Conservation (phyloP, 2,113 vertebrate genomes). For the Oncorhynchus tshawytscha region DNA sequence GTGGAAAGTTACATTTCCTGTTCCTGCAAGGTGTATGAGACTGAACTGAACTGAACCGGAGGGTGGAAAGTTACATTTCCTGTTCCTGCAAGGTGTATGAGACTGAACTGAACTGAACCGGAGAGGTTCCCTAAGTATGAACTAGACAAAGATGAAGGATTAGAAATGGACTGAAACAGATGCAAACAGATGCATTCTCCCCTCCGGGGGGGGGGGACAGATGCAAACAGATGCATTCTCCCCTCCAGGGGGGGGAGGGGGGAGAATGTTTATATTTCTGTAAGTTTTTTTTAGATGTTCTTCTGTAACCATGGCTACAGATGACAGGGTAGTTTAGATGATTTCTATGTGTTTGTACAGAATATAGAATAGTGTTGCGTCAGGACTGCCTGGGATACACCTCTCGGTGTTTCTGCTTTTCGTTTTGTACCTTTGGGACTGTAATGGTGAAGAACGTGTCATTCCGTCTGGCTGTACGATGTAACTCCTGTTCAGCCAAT, state of each 20-base stretch:
- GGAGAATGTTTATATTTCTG: neutral
- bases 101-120: too few species aligned
- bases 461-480: neutral
- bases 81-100: too few species aligned
- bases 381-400: conserved; percentile 55
- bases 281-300: conserved; percentile 26
- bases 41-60: too few species aligned
- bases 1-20: too few species aligned
- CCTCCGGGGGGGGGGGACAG: too few species aligned
- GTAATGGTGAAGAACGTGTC: conserved; percentile 11
- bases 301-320: conserved; percentile 66
- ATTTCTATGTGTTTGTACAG: conserved; percentile 77
- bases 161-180: too few species aligned
- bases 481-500: conserved; percentile 43
- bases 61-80: too few species aligned
- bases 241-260: neutral
- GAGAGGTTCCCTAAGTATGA: neutral
- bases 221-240: too few species aligned
- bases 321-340: conserved; percentile 59
- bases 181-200: too few species aligned
- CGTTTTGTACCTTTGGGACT: conserved; percentile 54
- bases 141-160: conserved; percentile 33
- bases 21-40: too few species aligned
- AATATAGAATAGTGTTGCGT: conserved; percentile 66
- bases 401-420: neutral